These are phyloP conservation scores for Sebastes schlegelii DNA, from an alignment of 2,113 vertebrate genomes.

Conservation along the genomic window DNA sequence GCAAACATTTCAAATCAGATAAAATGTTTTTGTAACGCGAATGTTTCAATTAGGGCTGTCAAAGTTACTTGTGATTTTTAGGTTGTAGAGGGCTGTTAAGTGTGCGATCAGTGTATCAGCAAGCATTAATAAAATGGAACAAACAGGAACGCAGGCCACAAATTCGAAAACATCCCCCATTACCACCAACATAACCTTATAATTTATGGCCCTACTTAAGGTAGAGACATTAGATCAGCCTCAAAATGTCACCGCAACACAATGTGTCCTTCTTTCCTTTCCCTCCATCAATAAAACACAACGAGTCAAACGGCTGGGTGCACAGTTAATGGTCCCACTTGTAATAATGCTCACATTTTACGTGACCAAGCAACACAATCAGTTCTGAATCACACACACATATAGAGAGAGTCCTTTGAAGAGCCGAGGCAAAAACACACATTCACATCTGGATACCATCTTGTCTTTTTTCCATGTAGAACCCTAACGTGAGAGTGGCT, in stretches of 20 bases:
- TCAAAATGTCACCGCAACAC: slow-evolving; percentile 47
- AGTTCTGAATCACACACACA: slow-evolving; percentile 49
- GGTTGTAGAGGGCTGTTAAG: neutral
- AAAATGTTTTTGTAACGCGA: neutral
- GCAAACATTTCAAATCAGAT: neutral
- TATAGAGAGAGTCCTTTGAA: slow-evolving; percentile 57
- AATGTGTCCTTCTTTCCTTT: slow-evolving; percentile 29
- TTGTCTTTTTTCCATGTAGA: slow-evolving; percentile 61
- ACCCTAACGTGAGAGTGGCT: slow-evolving; percentile 71
- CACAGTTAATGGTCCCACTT: slow-evolving; percentile 64
- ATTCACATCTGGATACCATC: slow-evolving; percentile 82
- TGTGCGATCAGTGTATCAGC: neutral
- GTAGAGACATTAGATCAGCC: slow-evolving; percentile 42
- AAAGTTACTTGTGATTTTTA: neutral
- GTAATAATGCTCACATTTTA: slow-evolving; percentile 60
- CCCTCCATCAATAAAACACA: slow-evolving; percentile 56
- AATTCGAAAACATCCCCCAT: slow-evolving; percentile 9
- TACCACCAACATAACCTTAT: slow-evolving; percentile 15
- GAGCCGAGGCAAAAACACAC: slow-evolving; percentile 55
- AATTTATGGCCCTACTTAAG: slow-evolving; percentile 27
- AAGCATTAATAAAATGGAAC: slow-evolving; percentile 10
- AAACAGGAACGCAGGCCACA: slow-evolving; percentile 9
- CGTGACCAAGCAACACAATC: slow-evolving; percentile 59
- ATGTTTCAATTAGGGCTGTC: neutral
- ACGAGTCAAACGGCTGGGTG: slow-evolving; percentile 54